Conservation (phyloP, 2,888 invertebrate species). For the Megastigmus dorsalis region DNA sequence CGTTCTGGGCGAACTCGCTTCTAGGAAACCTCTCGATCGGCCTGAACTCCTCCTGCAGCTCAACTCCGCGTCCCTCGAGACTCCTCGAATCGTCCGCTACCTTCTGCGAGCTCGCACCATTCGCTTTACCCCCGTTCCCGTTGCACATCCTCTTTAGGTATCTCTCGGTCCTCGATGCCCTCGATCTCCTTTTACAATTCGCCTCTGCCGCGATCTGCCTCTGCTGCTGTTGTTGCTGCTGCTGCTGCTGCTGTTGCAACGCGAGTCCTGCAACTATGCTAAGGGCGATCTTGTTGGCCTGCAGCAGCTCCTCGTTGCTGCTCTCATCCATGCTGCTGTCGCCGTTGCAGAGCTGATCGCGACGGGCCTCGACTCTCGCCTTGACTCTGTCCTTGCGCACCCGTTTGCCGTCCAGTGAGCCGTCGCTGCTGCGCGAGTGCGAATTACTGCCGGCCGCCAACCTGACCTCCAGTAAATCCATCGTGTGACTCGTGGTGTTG, state of each 20-base stretch:
- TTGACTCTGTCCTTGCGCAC: conserved; percentile 79
- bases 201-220: neutral
- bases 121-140: neutral
- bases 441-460: neutral
- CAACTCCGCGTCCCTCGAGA: neutral
- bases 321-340: conserved; percentile 81
- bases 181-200: conserved; percentile 77
- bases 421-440: conserved; percentile 41
- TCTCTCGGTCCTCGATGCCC: conserved; percentile 86
- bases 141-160: conserved; percentile 78
- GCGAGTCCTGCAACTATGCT: neutral
- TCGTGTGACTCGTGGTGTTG: neutral
- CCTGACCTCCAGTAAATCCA: too few relatives aligned
- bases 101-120: neutral
- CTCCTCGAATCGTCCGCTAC: neutral
- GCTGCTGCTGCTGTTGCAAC: neutral
- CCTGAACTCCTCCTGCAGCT: neutral
- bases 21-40: conserved; percentile 17
- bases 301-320: conserved; percentile 40
- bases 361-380: conserved; percentile 81
- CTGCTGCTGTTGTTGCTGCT: neutral
- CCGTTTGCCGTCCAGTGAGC: conserved; percentile 44
- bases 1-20: neutral
- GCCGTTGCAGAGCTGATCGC: conserved; percentile 78
- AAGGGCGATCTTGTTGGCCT: too few relatives aligned